Percentiles rank a stretch among this genome's conserved stretches.
These are phyloP conservation scores for Drosophila bocki DNA, from an alignment of 1,140 invertebrate species.

Conservation along the genomic window DNA sequence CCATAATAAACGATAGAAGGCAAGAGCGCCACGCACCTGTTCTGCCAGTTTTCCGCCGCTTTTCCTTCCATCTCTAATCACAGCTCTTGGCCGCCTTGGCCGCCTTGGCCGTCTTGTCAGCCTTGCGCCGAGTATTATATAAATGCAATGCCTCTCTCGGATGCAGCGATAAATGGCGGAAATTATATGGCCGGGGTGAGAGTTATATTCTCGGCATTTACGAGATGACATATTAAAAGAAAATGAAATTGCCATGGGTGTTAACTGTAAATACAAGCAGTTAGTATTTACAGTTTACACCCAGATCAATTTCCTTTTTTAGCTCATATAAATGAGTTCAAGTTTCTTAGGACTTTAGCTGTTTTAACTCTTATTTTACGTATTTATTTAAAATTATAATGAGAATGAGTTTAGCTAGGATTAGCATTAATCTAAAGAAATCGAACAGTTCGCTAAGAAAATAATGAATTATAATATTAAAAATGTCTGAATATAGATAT, in stretches of 20 bases:
- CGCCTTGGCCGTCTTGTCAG: constrained; percentile 4
- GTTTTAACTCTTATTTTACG: background rate
- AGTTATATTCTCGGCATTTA: constrained; percentile 30
- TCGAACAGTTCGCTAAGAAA: too few relatives aligned
- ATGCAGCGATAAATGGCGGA: constrained; percentile 47
- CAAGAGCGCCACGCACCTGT: constrained; percentile 65
- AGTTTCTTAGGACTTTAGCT: background rate
- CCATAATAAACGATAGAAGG: constrained; percentile 77
- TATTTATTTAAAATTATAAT: too few relatives aligned
- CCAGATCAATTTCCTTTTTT: background rate
- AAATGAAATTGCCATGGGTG: constrained; percentile 37
- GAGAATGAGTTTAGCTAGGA: too few relatives aligned
- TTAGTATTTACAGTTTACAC: constrained; percentile 4
- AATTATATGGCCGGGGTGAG: constrained; percentile 57
- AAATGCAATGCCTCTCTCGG: constrained; percentile 51
- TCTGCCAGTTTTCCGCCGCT: constrained; percentile 75
- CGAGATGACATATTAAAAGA: constrained; percentile 14
- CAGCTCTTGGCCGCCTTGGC: constrained; percentile 16
- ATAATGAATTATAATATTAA: too few relatives aligned
- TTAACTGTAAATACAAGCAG: constrained; percentile 1
- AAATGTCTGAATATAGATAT: too few relatives aligned
- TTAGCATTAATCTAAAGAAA: too few relatives aligned
- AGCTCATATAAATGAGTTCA: background rate
- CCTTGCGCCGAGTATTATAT: constrained; percentile 67
- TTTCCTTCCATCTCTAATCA: constrained; percentile 72